Conservation (phyloP, 2,888 invertebrate genomes). For the Stenotaenia linearis region DNA sequence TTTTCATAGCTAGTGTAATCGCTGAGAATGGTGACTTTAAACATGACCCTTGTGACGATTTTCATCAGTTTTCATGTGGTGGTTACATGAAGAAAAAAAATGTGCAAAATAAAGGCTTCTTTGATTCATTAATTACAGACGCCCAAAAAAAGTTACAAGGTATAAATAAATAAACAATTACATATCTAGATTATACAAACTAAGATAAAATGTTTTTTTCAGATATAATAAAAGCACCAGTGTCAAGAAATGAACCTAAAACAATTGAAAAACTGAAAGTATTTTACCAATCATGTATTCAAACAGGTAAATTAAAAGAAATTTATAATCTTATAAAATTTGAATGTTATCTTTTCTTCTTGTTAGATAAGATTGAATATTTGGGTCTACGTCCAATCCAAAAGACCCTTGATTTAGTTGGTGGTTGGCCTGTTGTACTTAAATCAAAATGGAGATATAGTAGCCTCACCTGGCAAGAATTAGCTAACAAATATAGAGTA, state of each 20-base stretch:
- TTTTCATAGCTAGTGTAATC: not conserved
- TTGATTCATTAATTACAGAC: not conserved
- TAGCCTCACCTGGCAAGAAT: not conserved
- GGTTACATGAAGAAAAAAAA: not conserved
- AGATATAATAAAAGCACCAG: not conserved
- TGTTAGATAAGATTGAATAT: not conserved
- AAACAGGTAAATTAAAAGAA: not conserved
- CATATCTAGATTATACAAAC: not conserved
- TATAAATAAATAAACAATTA: not conserved
- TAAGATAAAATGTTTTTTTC: not conserved
- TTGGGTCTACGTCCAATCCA: not conserved
- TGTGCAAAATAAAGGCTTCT: not conserved
- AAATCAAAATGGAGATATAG: not conserved
- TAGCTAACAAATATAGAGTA: not conserved
- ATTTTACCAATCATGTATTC: constrained; percentile 20
- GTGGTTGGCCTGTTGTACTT: constrained; percentile 16
- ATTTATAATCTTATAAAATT: not conserved
- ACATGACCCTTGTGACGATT: not conserved
- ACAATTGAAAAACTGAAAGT: not conserved
- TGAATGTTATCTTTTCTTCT: not conserved
- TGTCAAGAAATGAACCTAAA: not conserved
- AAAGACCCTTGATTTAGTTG: not conserved
- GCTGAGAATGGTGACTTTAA: constrained; percentile 1
- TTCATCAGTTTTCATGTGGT: constrained; percentile 8
- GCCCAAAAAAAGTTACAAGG: not conserved